Evolutionary conservation across 1,140 invertebrate genomes (phyloP), one percentile per base, ranked within the genome.

Genomic region (Plectus sambesii): DNA sequence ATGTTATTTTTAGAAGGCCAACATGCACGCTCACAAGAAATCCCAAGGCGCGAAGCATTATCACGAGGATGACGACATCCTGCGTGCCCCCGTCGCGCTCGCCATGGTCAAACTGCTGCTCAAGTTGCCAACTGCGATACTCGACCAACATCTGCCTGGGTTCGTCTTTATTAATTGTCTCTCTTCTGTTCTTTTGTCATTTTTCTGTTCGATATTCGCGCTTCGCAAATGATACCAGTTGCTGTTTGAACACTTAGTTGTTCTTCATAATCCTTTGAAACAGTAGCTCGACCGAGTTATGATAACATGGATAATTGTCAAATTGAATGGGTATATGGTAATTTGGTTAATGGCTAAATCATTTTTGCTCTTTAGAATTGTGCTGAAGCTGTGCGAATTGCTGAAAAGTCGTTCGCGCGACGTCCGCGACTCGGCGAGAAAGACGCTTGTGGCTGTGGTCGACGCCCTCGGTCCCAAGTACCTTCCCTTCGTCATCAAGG

Each of bases 31-130:
- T 12, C 56, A 61, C 25, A 61, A 47, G 24, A 61, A 61, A 19
- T 55, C 59, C 8, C 36, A 46, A 27, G 49, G 49, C 2, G 53
- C 51, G 36, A 55, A 59, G 8, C 59, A 50, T 39, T 72, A 68
- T 55, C 63, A 70, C 25, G 77, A 79, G 50, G 86, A 93, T 60
- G 83, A 89, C 55, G 87, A 94, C 65, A 81, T 94, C 55, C 72
- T 86, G 47, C 75, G 85, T 47, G 82, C 94, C 8, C 89, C 92
- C 0, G 81, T 97, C 55, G 87, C 87, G 1, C 70, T 94, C 30
- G 87, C 90, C 1, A 76, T 92, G 55, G 84, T 94, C 0, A 93
- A 93, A 66, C 64, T 98, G 19, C 66, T 98, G 8, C 85, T 93
- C 61, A 82, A 82, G 58, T 72, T 97, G 29, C 89, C 90, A 0